Evolutionary conservation across 1,140 invertebrate species (phyloP).

Genomic region (Bradynema listronoti): DNA sequence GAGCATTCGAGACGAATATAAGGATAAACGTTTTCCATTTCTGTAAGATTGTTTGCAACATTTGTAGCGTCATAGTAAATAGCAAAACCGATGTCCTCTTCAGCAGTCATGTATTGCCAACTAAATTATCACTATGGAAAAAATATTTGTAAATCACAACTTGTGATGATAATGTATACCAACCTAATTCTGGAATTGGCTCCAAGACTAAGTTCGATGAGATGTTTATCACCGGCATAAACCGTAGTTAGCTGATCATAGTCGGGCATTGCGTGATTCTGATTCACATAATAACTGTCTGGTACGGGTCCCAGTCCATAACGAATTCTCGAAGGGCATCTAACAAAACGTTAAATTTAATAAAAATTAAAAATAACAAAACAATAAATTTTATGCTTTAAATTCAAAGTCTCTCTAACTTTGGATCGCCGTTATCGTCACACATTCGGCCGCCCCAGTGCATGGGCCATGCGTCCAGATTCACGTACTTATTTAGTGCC

Average conservation of each 20-base stretch:
- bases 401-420: slow-evolving; percentile 27
- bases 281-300: slow-evolving; percentile 51
- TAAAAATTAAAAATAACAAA: neutral
- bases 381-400: neutral
- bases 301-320: slow-evolving; percentile 56
- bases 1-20: slow-evolving; percentile 57
- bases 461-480: slow-evolving; percentile 51
- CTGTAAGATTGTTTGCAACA: slow-evolving; percentile 51
- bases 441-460: slow-evolving; percentile 53
- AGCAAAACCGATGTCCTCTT: slow-evolving; percentile 56
- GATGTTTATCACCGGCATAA: slow-evolving; percentile 56
- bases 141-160: too few relatives aligned
- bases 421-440: slow-evolving; percentile 55
- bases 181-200: slow-evolving; percentile 49
- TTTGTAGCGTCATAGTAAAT: slow-evolving; percentile 47
- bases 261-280: slow-evolving; percentile 44
- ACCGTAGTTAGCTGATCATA: slow-evolving; percentile 58
- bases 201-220: slow-evolving; percentile 55
- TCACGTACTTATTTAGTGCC: slow-evolving; percentile 48
- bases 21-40: slow-evolving; percentile 56
- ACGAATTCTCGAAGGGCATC: slow-evolving; percentile 50
- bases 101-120: slow-evolving; percentile 57
- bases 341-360: slow-evolving; percentile 18
- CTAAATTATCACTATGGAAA: too few relatives aligned
- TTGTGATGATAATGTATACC: too few relatives aligned